Evolutionary conservation across 2,797 vertebrate genomes (phyloP), one percentile per base, ranked within the genome.

Genomic region (Silurus aristotelis): DNA sequence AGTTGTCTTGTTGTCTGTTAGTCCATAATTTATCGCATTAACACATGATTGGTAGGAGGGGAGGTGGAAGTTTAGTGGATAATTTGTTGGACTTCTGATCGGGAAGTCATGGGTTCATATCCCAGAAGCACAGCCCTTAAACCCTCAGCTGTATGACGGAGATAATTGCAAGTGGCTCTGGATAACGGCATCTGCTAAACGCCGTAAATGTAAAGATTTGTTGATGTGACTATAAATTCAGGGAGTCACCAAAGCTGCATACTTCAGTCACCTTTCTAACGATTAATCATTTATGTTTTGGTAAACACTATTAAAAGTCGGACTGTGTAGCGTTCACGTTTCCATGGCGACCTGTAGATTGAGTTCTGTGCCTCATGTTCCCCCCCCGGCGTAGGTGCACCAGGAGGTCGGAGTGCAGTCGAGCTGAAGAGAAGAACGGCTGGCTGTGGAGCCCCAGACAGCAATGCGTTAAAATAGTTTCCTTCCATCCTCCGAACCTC

Each of bases 401-500:
- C 89, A 96, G 96, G 93, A 96, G 94, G 90, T 93, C 94, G 0
- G 95, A 97, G 86, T 99, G 98, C 92, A 91, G 87, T 3, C 92
- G 96, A 87, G 96, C 97, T 0, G 93, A 94, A 87, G 95, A 96
- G 91, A 93, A 93, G 67, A 96, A 96, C 83, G 96, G 97, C 86
- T 99, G 98, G 98, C 92, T 99, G 27, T 99, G 97, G 97, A 99
- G 98, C 93, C 96, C 96, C 12, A 89, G 67, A 61, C 94, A 96
- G 85, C 90, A 95, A 46, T 99, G 98, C 67, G 93, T 98, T 91
- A 93, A 95, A 85, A 90, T 99, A 68, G 87, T 95, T 68, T 96
- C 94, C 84, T 97, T 97, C 89, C 88, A 92, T 61, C 98, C 98
- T 27, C 92, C 94, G 71, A 98, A 97, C 85, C 97, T 98, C 93